Evolutionary conservation across 2,113 vertebrate genomes (phyloP).

Genomic region (Paradoxurus hermaphroditus): DNA sequence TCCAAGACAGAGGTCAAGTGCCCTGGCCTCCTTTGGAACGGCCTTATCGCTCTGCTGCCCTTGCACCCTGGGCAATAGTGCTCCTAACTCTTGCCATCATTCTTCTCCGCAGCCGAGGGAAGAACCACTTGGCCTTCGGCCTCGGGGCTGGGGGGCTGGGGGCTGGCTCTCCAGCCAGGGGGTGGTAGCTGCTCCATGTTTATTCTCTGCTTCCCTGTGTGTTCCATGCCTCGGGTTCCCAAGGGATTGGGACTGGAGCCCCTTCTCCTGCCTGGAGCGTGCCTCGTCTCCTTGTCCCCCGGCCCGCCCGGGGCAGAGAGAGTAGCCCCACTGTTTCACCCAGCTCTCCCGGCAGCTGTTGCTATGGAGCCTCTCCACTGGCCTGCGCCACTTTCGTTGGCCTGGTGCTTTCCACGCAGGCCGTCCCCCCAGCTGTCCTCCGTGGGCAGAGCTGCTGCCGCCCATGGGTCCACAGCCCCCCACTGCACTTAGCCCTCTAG

Average conservation of each 20-base stretch:
- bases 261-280: neutral
- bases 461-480: neutral
- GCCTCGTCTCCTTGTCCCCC: no score
- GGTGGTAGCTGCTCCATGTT: neutral
- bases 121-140: neutral
- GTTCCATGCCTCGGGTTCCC: neutral
- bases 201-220: neutral
- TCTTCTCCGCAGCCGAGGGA: neutral
- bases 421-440: neutral
- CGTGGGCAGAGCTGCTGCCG: neutral
- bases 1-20: neutral
- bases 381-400: no score
- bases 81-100: neutral
- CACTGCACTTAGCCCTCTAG: no score
- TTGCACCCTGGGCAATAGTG: neutral
- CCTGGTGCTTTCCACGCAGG: fast-evolving
- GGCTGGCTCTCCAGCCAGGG: neutral
- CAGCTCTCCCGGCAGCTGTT: neutral
- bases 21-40: neutral
- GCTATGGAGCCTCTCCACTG: neutral
- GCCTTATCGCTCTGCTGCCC: neutral
- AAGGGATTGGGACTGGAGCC: neutral
- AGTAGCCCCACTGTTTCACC: neutral
- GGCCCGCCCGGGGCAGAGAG: neutral
- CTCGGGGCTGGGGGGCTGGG: neutral